Base-by-base conservation (phyloP, 1,140 invertebrate genomes). In the Heliothis virescens region DNA sequence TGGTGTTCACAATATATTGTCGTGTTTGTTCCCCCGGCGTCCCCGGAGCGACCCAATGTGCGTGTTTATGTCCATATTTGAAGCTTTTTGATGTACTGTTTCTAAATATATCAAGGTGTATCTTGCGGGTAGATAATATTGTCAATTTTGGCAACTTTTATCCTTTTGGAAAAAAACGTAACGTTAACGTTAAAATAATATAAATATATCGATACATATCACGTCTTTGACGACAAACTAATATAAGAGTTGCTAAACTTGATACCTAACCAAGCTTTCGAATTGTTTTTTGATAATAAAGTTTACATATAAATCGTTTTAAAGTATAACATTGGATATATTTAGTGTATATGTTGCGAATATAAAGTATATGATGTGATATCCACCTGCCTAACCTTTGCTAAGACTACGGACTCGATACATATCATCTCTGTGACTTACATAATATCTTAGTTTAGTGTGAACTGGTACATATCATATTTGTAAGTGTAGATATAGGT, bases 401-500 rank as follows among this genome's bases (percentile, higher is more conserved):
- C 78, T 83, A 83, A 83, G 81, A 83, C 78, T 85, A 69, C 62
- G 55, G 80, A 79, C 80, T 85, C 82, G 79, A 83, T 79, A 86
- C 84, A 87, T 87, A 85, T 87, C 83, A 85, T 82, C 71, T 82
- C 21, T 71, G 80, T 82, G 84, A 82, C 72, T 81, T 80, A 82
- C 57, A 81, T 73, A 81, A 83, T 86, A 86, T 83, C 75, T 82
- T 86, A 84, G 63, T 79, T 52, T 79, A 79, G 75, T 79, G 80
- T 76, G 62, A n/a, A 87, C 79, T 78, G 74, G 84, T 83, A 91
- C 88, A 90, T 91, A 90, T 91, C 89, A 89, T 86, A 72, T 82
- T 74, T 86, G 60, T 92, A 92, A 92, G 89, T 48, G 88, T 94
- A 92, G 91, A 73, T 80, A 85, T 92, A 92, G 89, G 85, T 91